Evolutionary conservation across 1,140 invertebrate genomes (phyloP), one percentile per base, ranked within the genome.

Genomic region (Aphaenogaster rudis): DNA sequence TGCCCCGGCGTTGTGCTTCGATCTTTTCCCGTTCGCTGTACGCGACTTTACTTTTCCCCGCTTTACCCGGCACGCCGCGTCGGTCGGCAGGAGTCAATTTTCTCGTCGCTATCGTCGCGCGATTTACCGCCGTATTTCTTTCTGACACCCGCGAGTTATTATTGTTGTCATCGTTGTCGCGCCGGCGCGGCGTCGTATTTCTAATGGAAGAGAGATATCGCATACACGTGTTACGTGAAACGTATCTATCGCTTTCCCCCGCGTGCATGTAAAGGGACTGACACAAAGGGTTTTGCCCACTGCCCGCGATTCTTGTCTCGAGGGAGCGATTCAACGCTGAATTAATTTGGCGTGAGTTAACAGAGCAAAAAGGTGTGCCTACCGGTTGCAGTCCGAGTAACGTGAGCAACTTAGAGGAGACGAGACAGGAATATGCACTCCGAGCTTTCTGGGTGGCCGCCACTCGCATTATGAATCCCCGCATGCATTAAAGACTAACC

Each of bases 401-500:
- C 42, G 21, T 36, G 54, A 48, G 71, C 54, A 84, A 88, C 71
- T 86, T 64, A 33, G 82, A 54, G 42, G 54, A 77, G 17, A 87
- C 21, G 74, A 89, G 86, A 81, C 63, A 86, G 87, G 81, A 81
- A 86, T 89, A 88, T 89, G 88, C 88, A 86, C 87, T 89, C 54
- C 48, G 13, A 66, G 76, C 52, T 66, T 42, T 88, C n/a, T 45
- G 36, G 69, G n/a, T 78, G 21, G 42, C 52, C 42, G 57, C 50
- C 64, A n/a, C 21, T 50, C 87, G 82, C 67, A 88, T 86, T 91
- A 87, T 89, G 88, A 90, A 82, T 85, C 76, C 82, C 79, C 77
- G 67, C 72, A 82, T 87, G 86, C 89, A 88, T 88, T 87, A 90
- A 89, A 86, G 85, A 86, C 79, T 91, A 91, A 91, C 88, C 90